Evolutionary conservation across 1,140 invertebrate genomes (phyloP).

Genomic region (Tetragnatha versicolor): DNA sequence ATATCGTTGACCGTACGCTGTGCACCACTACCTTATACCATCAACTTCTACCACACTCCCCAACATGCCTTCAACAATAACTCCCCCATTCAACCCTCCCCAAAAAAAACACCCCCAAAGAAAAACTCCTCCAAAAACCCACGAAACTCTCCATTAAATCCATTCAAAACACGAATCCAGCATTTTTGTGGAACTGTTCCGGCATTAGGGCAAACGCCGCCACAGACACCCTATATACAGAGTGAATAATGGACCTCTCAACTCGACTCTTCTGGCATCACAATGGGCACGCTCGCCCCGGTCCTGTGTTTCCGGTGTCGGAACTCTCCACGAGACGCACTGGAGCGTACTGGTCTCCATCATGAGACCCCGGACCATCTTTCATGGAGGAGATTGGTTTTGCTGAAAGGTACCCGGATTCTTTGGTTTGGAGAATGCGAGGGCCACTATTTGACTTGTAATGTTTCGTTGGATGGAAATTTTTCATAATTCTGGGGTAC

Average conservation of each 20-base stretch:
- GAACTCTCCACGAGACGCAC: background rate
- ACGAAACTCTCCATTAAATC: too few relatives aligned
- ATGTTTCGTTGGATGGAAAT: background rate
- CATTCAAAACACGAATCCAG: too few relatives aligned
- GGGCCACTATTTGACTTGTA: conserved; percentile 9
- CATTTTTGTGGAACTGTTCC: background rate
- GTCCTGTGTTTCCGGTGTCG: conserved; percentile 33
- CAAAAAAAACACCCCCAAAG: too few relatives aligned
- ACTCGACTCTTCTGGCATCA: background rate
- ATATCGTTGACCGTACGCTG: too few relatives aligned
- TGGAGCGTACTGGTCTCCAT: background rate
- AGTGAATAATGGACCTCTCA: conserved; percentile 35
- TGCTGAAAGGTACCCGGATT: background rate
- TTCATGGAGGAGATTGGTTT: background rate
- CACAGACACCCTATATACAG: conserved; percentile 23
- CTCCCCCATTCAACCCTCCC: too few relatives aligned
- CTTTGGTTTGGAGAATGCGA: background rate
- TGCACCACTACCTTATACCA: too few relatives aligned
- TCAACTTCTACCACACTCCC: too few relatives aligned
- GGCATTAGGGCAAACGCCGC: conserved; percentile 15
- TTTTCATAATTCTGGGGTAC: too few relatives aligned
- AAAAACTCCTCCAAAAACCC: too few relatives aligned
- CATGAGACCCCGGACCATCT: background rate
- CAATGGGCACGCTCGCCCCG: background rate
- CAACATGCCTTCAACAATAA: too few relatives aligned